These are phyloP conservation scores for Dendronephthya gigantea DNA, from an alignment of 64 coral and sea anemone genomes.

Conservation along the genomic window DNA sequence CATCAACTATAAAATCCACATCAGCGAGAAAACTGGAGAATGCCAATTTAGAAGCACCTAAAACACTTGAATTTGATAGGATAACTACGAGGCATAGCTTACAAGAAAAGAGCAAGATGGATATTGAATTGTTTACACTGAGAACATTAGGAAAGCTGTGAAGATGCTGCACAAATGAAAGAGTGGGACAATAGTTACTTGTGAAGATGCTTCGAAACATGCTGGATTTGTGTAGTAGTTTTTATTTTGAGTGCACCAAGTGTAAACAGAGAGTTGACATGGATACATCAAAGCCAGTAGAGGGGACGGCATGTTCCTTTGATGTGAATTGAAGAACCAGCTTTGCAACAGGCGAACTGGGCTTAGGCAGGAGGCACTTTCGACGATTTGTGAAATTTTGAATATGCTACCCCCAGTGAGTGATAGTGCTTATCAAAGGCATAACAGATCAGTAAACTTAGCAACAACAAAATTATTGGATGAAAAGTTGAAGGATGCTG, in stretches of 20 bases:
- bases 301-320: slow-evolving; percentile 16
- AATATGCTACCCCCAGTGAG: slow-evolving; percentile 5
- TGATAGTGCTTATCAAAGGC: neutral
- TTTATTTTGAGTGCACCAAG: slow-evolving; percentile 11
- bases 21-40: too few species aligned
- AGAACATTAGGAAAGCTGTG: too few species aligned
- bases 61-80: too few species aligned
- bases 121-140: too few species aligned
- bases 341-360: slow-evolving; percentile 28
- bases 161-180: too few species aligned
- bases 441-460: slow-evolving; percentile 2
- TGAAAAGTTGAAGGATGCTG: slow-evolving; percentile 16
- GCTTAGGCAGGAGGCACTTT: slow-evolving; percentile 7
- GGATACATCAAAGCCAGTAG: slow-evolving; percentile 20
- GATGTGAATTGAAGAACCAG: slow-evolving; percentile 12
- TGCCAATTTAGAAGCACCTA: too few species aligned
- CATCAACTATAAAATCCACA: too few species aligned
- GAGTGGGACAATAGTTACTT: too few species aligned
- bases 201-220: neutral
- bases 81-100: too few species aligned
- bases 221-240: slow-evolving; percentile 11
- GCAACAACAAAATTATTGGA: slow-evolving; percentile 1
- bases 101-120: too few species aligned
- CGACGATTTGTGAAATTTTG: slow-evolving; percentile 23
- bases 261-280: slow-evolving; percentile 31